A percentile compares a stretch with the other conserved stretches of the same genome.
phyloP scores from a whole-genome alignment of 2,113 vertebrate species.

The Atrichornis clamosus region DNA sequence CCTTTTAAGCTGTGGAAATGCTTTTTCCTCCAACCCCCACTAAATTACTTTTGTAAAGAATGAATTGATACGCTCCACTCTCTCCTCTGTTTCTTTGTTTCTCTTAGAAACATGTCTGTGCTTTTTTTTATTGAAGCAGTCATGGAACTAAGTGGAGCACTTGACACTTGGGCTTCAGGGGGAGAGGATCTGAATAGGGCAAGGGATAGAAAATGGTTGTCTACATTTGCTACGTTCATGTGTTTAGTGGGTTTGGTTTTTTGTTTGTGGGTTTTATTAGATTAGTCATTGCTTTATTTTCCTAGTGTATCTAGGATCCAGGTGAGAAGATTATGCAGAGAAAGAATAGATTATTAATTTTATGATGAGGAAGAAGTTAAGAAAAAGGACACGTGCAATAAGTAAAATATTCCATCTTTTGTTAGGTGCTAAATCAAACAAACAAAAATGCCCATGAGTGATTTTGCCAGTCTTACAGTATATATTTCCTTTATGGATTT shows the following conservation, averaged over 20 bases:
- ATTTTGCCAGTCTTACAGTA: background rate
- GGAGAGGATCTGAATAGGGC: background rate
- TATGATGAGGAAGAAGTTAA: background rate
- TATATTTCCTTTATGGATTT: background rate
- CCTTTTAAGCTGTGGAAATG: background rate
- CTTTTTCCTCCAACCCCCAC: background rate
- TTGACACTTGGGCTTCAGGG: background rate
- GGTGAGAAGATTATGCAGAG: background rate
- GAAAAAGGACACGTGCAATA: background rate
- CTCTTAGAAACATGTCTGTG: conserved; percentile 8
- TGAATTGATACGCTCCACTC: background rate
- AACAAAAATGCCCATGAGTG: background rate
- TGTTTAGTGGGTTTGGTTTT: background rate
- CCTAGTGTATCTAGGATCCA: background rate
- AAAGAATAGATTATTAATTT: background rate
- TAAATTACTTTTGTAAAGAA: conserved; percentile 1
- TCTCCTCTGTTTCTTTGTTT: background rate
- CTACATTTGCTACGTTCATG: background rate
- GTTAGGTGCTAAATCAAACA: background rate
- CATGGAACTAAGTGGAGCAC: background rate
- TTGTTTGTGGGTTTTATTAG: background rate
- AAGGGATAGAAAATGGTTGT: conserved; percentile 25
- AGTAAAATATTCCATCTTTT: background rate
- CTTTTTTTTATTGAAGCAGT: background rate
- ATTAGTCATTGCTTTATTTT: background rate